These are phyloP conservation scores for Pseudochirops cupreus DNA, from an alignment of 2,797 vertebrate genomes.

Conservation along the genomic window DNA sequence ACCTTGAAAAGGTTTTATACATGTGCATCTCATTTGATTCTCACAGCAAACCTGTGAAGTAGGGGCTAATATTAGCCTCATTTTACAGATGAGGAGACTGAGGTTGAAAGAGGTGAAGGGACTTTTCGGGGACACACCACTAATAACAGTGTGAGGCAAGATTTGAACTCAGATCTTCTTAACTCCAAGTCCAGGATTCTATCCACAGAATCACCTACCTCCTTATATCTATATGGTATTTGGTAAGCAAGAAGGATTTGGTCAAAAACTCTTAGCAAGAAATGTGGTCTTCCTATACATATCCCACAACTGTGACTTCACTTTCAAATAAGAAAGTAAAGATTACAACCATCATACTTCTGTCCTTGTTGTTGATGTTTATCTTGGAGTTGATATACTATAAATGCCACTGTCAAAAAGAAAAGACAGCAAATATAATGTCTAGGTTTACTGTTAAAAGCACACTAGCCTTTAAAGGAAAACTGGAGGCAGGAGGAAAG, in stretches of 20 bases:
- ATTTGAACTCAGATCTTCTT: neutral
- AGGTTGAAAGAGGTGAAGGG: neutral
- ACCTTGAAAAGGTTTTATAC: neutral
- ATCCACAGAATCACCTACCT: neutral
- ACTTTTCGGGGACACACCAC: neutral
- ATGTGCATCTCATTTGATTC: neutral
- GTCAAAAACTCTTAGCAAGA: neutral
- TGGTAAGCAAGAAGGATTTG: neutral
- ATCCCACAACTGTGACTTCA: neutral
- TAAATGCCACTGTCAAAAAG: slow-evolving; percentile 43
- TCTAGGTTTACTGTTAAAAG: slow-evolving; percentile 53
- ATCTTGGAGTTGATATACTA: slow-evolving; percentile 56
- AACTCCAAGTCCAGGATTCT: neutral
- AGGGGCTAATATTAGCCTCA: neutral
- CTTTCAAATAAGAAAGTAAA: slow-evolving; percentile 35
- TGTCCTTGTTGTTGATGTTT: slow-evolving; percentile 41
- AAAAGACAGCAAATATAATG: slow-evolving; percentile 39
- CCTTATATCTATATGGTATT: neutral
- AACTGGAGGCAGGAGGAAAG: neutral
- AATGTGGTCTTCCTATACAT: neutral
- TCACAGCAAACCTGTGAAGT: neutral
- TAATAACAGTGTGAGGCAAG: neutral
- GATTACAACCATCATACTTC: slow-evolving; percentile 58
- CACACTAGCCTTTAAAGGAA: slow-evolving; percentile 50
- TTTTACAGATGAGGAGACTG: neutral